A percentile compares a stretch with the other conserved stretches of the same genome.
These are phyloP conservation scores for Notechis scutatus DNA, from an alignment of 2,113 vertebrate species.

Conservation along the genomic window DNA sequence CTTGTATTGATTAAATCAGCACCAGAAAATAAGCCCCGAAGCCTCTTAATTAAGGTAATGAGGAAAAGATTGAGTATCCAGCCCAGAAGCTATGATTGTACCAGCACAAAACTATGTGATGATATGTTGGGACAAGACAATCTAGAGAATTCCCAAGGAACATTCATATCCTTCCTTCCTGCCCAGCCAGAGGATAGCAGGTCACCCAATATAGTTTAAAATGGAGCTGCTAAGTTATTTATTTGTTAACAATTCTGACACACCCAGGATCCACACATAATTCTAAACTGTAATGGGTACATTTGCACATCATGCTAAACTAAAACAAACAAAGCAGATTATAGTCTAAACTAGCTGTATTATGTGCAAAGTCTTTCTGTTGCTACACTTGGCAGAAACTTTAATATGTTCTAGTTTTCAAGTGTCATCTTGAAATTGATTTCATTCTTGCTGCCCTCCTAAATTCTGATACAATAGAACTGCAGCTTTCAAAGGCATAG, in stretches of 20 bases:
- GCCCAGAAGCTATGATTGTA: constrained; percentile 56
- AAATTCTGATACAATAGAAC: neutral
- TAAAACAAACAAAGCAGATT: neutral
- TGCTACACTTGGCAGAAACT: neutral
- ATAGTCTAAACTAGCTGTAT: neutral
- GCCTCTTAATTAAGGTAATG: constrained; percentile 67
- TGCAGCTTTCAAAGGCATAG: neutral
- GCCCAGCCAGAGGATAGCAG: neutral
- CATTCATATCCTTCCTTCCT: neutral
- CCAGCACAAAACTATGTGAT: neutral
- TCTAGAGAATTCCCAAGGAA: neutral
- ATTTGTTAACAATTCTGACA: neutral
- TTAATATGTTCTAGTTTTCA: neutral
- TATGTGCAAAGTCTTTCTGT: neutral
- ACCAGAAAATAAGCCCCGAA: constrained; percentile 58
- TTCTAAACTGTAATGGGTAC: neutral
- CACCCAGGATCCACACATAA: neutral
- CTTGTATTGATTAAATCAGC: constrained; percentile 69
- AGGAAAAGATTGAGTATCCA: constrained; percentile 60
- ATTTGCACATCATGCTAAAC: neutral
- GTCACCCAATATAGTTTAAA: neutral
- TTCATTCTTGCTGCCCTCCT: neutral
- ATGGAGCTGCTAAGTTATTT: neutral
- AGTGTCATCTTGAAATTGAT: neutral
- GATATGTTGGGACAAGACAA: neutral